Conservation (phyloP, 2,113 vertebrate species). For the Grus americana region DNA sequence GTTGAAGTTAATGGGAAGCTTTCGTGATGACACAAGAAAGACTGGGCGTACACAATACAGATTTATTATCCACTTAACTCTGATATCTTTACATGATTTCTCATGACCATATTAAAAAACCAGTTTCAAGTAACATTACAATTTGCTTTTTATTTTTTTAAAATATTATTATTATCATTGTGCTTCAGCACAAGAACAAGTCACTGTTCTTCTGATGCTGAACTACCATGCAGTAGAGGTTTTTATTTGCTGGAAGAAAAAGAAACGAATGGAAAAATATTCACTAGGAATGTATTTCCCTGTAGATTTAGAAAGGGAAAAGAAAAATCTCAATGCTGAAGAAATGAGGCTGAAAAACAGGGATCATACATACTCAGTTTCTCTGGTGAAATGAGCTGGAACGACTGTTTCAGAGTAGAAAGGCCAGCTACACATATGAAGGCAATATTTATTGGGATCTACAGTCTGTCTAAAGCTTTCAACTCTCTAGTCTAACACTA, state of each 20-base stretch:
- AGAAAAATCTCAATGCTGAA: background rate
- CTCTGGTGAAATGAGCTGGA: slow-evolving; percentile 4
- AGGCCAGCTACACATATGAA: background rate
- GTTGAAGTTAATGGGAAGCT: background rate
- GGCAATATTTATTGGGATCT: background rate
- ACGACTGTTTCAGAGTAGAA: slow-evolving; percentile 15
- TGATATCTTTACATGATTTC: slow-evolving; percentile 25
- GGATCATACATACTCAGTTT: slow-evolving; percentile 5
- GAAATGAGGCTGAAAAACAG: slow-evolving; percentile 43
- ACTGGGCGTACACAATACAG: background rate
- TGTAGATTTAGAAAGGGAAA: background rate
- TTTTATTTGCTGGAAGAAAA: slow-evolving; percentile 18
- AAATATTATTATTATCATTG: background rate
- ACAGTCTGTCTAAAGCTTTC: background rate
- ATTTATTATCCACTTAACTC: background rate
- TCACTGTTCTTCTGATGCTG: background rate
- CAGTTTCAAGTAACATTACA: slow-evolving; percentile 43
- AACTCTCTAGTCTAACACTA: background rate
- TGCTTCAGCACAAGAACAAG: background rate
- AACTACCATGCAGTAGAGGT: background rate
- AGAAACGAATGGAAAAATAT: background rate
- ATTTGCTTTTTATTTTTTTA: background rate
- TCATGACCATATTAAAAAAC: slow-evolving; percentile 3
- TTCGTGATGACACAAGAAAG: background rate
- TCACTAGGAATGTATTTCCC: background rate